Base-by-base conservation (phyloP, 2,113 vertebrate species). In the Hemichromis elongatus region DNA sequence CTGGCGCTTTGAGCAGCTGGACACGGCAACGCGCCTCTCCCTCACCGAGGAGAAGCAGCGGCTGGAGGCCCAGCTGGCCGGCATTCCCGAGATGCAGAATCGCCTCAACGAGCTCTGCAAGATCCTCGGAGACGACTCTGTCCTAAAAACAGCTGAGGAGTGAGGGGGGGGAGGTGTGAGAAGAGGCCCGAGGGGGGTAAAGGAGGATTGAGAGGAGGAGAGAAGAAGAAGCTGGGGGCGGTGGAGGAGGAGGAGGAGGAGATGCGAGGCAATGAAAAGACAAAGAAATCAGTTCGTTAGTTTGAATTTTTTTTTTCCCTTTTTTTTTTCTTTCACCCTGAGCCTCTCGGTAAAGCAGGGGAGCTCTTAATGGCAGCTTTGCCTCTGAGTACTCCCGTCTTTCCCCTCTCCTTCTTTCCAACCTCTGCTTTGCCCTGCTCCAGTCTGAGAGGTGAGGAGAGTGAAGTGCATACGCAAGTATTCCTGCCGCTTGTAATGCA, bases 31-130 rank as follows among this genome's bases (percentile, higher is more conserved):
- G 14, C 98, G 98, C 42, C 96, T 99, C 86, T 97, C 98, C 8
- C 86, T 99, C 88, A 98, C 97, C 19, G 99, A 99, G 94, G 99
- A 99, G 92, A 99, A 99, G 87, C 99, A 99, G 93, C 97, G 98
- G 80, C 97, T 99, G 52, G 98, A 99, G 95, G 95, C 97, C 45
- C 98, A 99, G 81, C 98, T 99, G 63, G 98, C 98, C 30, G 98
- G 99, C 86, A 96, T 99, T 92, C 98, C 98, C 89, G 97, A 98
- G 96, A 99, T 99, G 98, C 99, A 99, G 87, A 97, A 96, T 89
- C 97, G 99, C 94, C 97, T 99, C 86, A 97, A 98, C 35, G 98
- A 99, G 96, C 97, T 99, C 70, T 99, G 99, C 93, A 97, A 98
- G 95, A 98, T 99, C 94, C 91, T 99, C 88, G 99, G 99, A 77